phyloP scores from a whole-genome alignment of 2,797 vertebrate species.

The Argentina silus region DNA sequence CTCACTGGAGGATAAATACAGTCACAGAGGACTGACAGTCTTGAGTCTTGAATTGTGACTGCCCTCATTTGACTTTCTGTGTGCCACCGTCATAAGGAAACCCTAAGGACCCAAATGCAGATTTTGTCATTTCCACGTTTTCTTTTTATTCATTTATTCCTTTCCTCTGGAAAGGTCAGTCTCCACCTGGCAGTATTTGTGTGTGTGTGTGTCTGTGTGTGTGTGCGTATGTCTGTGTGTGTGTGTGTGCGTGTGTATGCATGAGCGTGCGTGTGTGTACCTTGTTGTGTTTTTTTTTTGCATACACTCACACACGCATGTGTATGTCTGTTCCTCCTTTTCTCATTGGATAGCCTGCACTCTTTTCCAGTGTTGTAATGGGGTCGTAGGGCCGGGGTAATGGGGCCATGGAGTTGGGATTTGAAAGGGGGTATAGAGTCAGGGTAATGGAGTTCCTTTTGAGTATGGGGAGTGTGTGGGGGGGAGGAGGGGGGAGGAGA shows the following conservation, averaged over 20 bases:
- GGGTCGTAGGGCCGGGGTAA: too few relatives aligned
- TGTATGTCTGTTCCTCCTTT: too few relatives aligned
- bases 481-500: neutral
- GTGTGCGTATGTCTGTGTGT: constrained; percentile 17
- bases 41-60: constrained; percentile 64
- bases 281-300: neutral
- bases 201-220: constrained; percentile 28
- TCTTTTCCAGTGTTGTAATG: too few relatives aligned
- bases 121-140: constrained; percentile 74
- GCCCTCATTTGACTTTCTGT: constrained; percentile 70
- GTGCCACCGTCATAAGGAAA: constrained; percentile 55
- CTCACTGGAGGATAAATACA: neutral
- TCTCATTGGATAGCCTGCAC: too few relatives aligned
- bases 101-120: constrained; percentile 66
- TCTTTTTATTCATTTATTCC: constrained; percentile 73
- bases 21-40: constrained; percentile 37
- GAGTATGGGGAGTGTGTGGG: too few relatives aligned
- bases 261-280: neutral
- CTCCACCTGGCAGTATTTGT: constrained; percentile 7
- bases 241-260: constrained; percentile 11
- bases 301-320: too few relatives aligned
- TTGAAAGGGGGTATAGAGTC: too few relatives aligned
- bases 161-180: constrained; percentile 70
- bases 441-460: too few relatives aligned
- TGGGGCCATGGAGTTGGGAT: too few relatives aligned